Conservation (phyloP, 2,797 vertebrate species). For the Erpetoichthys calabaricus region DNA sequence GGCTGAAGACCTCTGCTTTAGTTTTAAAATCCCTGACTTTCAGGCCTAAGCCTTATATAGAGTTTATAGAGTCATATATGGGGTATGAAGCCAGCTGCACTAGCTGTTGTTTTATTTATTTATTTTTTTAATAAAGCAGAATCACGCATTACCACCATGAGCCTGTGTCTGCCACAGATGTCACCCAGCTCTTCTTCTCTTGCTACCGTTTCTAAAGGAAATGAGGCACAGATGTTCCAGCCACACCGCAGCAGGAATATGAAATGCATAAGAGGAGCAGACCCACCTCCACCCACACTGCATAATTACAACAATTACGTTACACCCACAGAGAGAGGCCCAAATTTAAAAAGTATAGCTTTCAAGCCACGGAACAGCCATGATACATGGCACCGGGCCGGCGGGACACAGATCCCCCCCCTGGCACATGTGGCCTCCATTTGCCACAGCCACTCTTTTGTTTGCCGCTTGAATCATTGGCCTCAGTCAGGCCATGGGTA, state of each 20-base stretch:
- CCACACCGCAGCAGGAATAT: not conserved
- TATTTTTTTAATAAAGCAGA: too few species aligned
- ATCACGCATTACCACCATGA: too few species aligned
- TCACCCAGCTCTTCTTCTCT: not conserved
- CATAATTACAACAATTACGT: constrained; percentile 13
- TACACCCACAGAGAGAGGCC: constrained; percentile 8
- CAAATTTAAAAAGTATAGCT: constrained; percentile 6
- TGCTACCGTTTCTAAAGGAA: constrained; percentile 8
- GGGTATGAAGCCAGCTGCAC: too few species aligned
- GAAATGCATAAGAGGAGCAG: constrained; percentile 4
- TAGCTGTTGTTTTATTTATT: too few species aligned
- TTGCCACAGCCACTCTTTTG: too few species aligned
- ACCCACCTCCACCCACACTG: not conserved
- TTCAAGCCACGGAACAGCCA: not conserved
- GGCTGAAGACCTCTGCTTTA: too few species aligned
- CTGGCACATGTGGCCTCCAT: constrained; percentile 8
- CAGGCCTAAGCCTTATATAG: too few species aligned
- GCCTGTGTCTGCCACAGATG: not conserved
- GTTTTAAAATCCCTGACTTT: too few species aligned
- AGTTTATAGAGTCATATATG: too few species aligned
- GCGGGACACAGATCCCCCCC: not conserved
- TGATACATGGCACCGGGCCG: constrained; percentile 4
- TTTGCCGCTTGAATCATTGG: too few species aligned
- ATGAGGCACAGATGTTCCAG: constrained; percentile 9
- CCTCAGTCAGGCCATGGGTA: too few species aligned